A percentile compares a stretch with the other conserved stretches of the same genome.
phyloP scores from a whole-genome alignment of 2,888 invertebrate species.

The Archaeoteleia sp. region DNA sequence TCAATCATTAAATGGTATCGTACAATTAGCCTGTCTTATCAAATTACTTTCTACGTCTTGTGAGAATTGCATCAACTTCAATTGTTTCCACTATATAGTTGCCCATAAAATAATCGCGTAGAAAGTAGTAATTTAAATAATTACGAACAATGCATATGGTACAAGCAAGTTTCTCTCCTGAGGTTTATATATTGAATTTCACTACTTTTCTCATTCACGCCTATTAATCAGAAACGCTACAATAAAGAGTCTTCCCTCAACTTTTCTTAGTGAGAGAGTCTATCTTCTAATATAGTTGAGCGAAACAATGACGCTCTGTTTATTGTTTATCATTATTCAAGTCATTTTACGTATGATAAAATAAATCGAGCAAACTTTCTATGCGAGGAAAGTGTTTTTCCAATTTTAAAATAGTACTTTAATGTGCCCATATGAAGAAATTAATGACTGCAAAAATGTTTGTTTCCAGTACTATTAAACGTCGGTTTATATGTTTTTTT shows the following conservation, averaged over 20 bases:
- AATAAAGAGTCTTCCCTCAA: slow-evolving; percentile 15
- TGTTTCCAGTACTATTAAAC: too few species aligned
- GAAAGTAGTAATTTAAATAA: slow-evolving; percentile 19
- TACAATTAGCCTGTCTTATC: not conserved
- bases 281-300: not conserved
- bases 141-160: slow-evolving; percentile 25
- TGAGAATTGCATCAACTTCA: slow-evolving; percentile 5
- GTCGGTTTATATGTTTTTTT: too few species aligned
- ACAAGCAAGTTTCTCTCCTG: slow-evolving; percentile 23
- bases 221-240: slow-evolving; percentile 19
- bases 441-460: too few species aligned
- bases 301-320: too few species aligned
- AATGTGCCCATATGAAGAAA: too few species aligned
- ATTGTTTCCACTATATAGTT: slow-evolving; percentile 3
- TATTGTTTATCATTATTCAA: too few species aligned
- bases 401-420: too few species aligned
- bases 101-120: slow-evolving; percentile 8
- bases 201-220: slow-evolving; percentile 22
- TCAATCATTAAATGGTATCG: not conserved
- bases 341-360: too few species aligned
- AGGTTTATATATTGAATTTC: slow-evolving; percentile 23
- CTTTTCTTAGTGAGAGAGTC: slow-evolving; percentile 1
- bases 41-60: not conserved
- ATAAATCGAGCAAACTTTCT: too few species aligned
- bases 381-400: too few species aligned